Percentiles rank a stretch among this genome's conserved stretches.
phyloP scores from a whole-genome alignment of 1,140 invertebrate species.

The Micrasema longulum region DNA sequence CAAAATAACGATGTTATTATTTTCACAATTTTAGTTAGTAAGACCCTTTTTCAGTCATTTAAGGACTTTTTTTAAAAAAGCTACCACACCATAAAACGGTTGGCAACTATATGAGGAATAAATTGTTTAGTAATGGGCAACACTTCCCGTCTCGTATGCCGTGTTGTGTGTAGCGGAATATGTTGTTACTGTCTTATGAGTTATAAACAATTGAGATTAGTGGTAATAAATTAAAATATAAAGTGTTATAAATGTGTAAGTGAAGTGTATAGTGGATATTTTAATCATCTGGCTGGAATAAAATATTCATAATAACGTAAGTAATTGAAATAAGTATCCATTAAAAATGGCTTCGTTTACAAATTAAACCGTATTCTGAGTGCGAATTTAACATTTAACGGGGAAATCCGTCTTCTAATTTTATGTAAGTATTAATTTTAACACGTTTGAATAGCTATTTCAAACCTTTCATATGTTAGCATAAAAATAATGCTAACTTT shows the following conservation, averaged over 20 bases:
- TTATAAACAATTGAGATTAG: conserved; percentile 45
- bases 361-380: conserved; percentile 37
- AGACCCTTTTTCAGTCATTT: too few relatives aligned
- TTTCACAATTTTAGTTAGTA: too few relatives aligned
- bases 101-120: neutral
- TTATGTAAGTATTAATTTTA: too few relatives aligned
- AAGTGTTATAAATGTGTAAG: conserved; percentile 32
- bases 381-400: conserved; percentile 12
- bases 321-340: conserved; percentile 48
- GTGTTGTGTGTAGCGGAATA: conserved; percentile 43
- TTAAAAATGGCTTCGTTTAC: conserved; percentile 48
- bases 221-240: conserved; percentile 16
- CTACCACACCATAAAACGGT: too few relatives aligned
- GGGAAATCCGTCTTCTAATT: neutral
- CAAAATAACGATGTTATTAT: too few relatives aligned
- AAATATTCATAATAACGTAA: conserved; percentile 33
- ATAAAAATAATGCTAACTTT: too few relatives aligned
- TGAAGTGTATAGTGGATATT: conserved; percentile 27
- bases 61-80: too few relatives aligned
- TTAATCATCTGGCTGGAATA: neutral
- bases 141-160: conserved; percentile 30
- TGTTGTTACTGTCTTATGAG: conserved; percentile 37
- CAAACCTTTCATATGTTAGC: too few relatives aligned
- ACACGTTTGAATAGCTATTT: too few relatives aligned
- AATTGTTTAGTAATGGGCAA: neutral